phyloP scores from a whole-genome alignment of 2,113 vertebrate species.

The Oxyura jamaicensis region DNA sequence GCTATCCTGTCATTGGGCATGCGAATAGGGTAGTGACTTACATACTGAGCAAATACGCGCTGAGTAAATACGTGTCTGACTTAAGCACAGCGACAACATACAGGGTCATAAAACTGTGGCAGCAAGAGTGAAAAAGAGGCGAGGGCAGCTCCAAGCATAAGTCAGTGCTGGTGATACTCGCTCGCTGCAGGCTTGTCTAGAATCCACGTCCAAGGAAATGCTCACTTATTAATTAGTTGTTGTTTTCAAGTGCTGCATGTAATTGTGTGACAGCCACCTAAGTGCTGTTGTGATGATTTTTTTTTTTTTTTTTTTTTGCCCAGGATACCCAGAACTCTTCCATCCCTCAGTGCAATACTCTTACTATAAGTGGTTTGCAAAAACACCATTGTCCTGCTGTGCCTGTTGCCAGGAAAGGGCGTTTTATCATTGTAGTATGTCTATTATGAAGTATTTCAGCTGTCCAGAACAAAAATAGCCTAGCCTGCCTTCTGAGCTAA shows the following conservation, averaged over 20 bases:
- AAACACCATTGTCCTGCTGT: neutral
- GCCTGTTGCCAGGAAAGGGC: neutral
- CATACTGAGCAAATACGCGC: neutral
- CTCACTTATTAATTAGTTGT: neutral
- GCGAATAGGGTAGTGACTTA: neutral
- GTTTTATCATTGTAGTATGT: neutral
- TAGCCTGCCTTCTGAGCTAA: neutral
- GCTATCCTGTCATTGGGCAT: constrained; percentile 24
- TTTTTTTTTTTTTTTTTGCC: neutral
- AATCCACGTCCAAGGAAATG: neutral
- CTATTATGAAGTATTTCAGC: constrained; percentile 4
- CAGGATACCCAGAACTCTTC: neutral
- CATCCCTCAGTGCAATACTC: neutral
- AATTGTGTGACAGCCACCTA: neutral
- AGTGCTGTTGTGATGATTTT: neutral
- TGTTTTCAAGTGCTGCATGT: neutral
- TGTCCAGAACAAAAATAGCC: neutral
- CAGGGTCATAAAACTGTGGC: neutral
- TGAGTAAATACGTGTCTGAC: neutral
- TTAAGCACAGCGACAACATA: neutral
- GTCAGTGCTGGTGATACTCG: neutral
- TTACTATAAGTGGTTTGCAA: neutral
- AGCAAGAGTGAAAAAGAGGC: neutral
- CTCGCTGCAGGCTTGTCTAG: neutral
- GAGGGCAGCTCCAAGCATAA: neutral